A percentile compares a stretch with the other conserved stretches of the same genome.
Evolutionary conservation across 2,797 vertebrate genomes (phyloP).

Genomic region (Liasis olivaceus): DNA sequence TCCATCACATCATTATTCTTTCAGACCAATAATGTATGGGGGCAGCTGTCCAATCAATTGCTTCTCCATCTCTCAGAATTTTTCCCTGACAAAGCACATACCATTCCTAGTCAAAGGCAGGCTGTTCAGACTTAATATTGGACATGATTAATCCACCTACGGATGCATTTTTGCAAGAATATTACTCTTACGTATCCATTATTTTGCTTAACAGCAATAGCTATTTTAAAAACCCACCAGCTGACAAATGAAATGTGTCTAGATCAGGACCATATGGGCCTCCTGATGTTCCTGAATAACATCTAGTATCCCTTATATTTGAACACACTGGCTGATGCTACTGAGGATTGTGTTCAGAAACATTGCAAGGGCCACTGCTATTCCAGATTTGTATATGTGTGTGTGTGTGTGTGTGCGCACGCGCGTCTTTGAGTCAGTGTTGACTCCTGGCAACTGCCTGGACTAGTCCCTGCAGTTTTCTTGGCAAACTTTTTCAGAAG

Average conservation of each 20-base stretch:
- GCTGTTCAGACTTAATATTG: background rate
- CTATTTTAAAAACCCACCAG: constrained; percentile 1
- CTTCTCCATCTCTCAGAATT: background rate
- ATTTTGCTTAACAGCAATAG: background rate
- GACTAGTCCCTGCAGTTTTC: background rate
- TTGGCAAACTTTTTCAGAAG: background rate
- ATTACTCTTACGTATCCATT: background rate
- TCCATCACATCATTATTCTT: background rate
- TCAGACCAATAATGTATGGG: background rate
- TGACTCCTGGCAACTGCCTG: background rate
- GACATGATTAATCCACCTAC: background rate
- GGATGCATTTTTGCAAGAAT: constrained; percentile 6
- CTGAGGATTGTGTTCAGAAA: background rate
- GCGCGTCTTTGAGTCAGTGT: background rate
- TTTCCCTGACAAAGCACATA: background rate
- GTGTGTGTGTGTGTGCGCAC: background rate
- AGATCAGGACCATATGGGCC: constrained; percentile 5
- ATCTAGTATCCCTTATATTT: background rate
- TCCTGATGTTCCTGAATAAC: background rate
- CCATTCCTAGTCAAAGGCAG: background rate
- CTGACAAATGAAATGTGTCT: constrained; percentile 38
- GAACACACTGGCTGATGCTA: background rate
- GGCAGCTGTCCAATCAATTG: background rate
- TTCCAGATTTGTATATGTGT: background rate
- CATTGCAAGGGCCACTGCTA: background rate